A percentile compares a stretch with the other conserved stretches of the same genome.
These are phyloP conservation scores for Diabrotica balteata DNA, from an alignment of 2,888 invertebrate species.

Conservation along the genomic window DNA sequence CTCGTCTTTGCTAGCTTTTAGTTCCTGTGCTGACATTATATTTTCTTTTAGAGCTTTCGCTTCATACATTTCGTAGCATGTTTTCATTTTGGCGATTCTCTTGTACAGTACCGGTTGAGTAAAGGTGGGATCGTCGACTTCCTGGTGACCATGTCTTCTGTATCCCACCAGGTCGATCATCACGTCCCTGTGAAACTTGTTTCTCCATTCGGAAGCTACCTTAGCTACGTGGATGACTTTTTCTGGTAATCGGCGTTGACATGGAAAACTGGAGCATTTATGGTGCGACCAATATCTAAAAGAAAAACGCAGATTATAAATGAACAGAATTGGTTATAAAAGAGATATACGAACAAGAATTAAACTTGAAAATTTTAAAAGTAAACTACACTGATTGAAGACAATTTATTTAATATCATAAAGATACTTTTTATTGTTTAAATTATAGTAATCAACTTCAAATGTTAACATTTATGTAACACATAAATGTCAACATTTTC, in stretches of 20 bases:
- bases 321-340: no score
- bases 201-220: slow-evolving; percentile 90
- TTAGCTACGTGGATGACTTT: slow-evolving; percentile 90
- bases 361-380: no score
- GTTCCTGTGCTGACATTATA: slow-evolving; percentile 72
- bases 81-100: slow-evolving; percentile 81
- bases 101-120: slow-evolving; percentile 96
- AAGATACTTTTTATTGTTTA: no score
- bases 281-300: slow-evolving; percentile 84
- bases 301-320: neutral
- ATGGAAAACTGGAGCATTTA: slow-evolving; percentile 93
- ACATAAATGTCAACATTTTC: no score
- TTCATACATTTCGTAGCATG: slow-evolving; percentile 80
- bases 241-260: slow-evolving; percentile 91
- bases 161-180: slow-evolving; percentile 93
- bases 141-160: slow-evolving; percentile 93
- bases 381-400: no score
- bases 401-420: no score
- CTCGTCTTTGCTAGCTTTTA: slow-evolving; percentile 84
- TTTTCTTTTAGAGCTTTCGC: slow-evolving; percentile 80
- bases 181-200: slow-evolving; percentile 92
- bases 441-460: no score
- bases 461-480: no score
- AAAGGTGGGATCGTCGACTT: slow-evolving; percentile 97
- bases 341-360: no score